Percentiles rank a stretch among this genome's conserved stretches.
These are phyloP conservation scores for Scartelaos histophorus DNA, from an alignment of 2,113 vertebrate genomes.

Conservation along the genomic window DNA sequence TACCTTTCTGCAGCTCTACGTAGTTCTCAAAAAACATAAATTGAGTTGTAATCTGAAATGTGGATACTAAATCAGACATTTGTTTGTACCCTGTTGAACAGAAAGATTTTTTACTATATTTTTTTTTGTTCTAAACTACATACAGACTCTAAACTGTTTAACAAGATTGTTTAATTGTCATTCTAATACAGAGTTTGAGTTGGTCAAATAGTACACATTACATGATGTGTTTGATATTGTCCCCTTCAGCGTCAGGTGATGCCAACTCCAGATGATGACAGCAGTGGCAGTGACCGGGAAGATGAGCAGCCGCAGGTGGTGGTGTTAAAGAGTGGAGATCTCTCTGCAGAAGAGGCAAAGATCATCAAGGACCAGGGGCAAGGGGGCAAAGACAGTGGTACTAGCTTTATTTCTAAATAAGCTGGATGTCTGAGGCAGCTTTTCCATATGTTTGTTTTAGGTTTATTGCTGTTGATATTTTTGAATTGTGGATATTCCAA, in stretches of 20 bases:
- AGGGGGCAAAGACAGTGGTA: slow-evolving; percentile 73
- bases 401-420: neutral
- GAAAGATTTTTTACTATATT: too few relatives aligned
- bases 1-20: too few relatives aligned
- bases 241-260: slow-evolving; percentile 80
- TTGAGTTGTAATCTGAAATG: too few relatives aligned
- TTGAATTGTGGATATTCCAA: too few relatives aligned
- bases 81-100: too few relatives aligned
- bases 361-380: slow-evolving; percentile 78
- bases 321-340: slow-evolving; percentile 86
- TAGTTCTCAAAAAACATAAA: too few relatives aligned
- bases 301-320: slow-evolving; percentile 94
- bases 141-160: neutral
- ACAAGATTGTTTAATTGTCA: neutral
- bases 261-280: slow-evolving; percentile 79
- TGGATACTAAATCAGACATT: too few relatives aligned
- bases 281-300: slow-evolving; percentile 85
- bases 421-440: neutral
- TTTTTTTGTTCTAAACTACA: too few relatives aligned
- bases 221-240: neutral
- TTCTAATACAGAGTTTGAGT: neutral
- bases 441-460: neutral
- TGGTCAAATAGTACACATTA: neutral
- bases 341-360: slow-evolving; percentile 87
- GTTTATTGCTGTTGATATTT: neutral